Percentiles rank a stretch among this genome's conserved stretches.
Conservation (phyloP, 2,113 vertebrate genomes). For the Labrus mixtus region DNA sequence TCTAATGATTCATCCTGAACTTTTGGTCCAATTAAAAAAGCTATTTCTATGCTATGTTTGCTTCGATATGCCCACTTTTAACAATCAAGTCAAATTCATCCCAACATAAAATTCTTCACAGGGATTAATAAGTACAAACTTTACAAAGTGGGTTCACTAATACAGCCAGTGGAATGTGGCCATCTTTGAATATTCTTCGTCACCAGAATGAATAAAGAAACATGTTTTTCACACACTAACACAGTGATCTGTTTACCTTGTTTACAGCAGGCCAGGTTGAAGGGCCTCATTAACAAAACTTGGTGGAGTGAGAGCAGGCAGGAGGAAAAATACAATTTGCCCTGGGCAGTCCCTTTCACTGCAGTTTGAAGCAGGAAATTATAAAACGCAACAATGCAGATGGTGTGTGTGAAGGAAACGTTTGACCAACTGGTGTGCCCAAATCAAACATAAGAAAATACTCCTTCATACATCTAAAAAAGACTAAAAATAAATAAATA, state of each 20-base stretch:
- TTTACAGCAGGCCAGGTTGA: constrained; percentile 20
- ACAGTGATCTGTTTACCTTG: constrained; percentile 11
- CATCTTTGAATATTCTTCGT: background rate
- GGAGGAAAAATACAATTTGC: constrained; percentile 46
- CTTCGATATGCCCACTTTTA: too few relatives aligned
- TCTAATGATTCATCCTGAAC: too few relatives aligned
- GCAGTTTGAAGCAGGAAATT: constrained; percentile 58
- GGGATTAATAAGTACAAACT: constrained; percentile 5
- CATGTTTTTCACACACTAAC: background rate
- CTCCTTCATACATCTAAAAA: background rate
- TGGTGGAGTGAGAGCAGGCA: constrained; percentile 45
- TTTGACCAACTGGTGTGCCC: constrained; percentile 35
- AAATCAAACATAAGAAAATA: constrained; percentile 42
- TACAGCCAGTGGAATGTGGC: background rate
- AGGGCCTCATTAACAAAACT: constrained; percentile 52
- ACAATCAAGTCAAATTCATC: too few relatives aligned
- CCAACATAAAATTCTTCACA: background rate
- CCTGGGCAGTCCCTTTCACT: constrained; percentile 37
- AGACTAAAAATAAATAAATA: background rate
- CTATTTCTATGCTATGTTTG: too few relatives aligned
- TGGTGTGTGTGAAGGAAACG: constrained; percentile 52
- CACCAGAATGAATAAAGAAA: constrained; percentile 4
- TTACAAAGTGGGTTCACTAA: background rate
- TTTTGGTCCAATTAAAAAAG: too few relatives aligned
- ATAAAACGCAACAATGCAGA: constrained; percentile 46